Conservation (phyloP, 2,888 invertebrate species). For the Chydorus sphaericus region DNA sequence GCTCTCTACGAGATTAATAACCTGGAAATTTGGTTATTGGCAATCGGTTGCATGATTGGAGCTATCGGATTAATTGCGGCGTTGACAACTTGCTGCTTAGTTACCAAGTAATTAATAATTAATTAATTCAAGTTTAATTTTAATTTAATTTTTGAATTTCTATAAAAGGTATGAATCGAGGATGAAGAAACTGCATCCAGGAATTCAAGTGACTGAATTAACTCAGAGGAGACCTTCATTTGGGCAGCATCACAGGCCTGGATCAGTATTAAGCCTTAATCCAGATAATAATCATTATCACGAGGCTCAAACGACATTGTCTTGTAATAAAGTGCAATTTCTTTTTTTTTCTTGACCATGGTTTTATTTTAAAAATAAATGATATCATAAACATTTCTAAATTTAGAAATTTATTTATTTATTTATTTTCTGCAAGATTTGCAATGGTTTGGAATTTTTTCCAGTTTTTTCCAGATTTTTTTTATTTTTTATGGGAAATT, state of each 20-base stretch:
- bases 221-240: background rate
- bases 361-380: too few species aligned
- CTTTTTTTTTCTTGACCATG: background rate
- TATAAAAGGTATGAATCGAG: background rate
- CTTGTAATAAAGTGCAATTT: conserved; percentile 12
- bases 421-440: too few species aligned
- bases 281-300: background rate
- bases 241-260: background rate
- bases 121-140: background rate
- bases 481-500: too few species aligned
- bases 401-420: too few species aligned
- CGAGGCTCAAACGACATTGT: background rate
- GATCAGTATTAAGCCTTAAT: background rate
- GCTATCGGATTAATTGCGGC: conserved; percentile 49
- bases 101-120: conserved; percentile 38
- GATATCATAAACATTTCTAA: too few species aligned
- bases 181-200: conserved; percentile 6
- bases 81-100: conserved; percentile 52
- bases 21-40: conserved; percentile 50
- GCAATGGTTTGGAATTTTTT: too few species aligned
- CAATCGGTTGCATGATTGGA: conserved; percentile 50
- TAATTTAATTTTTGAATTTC: background rate
- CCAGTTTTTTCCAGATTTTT: too few species aligned
- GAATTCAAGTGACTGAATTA: background rate
- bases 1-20: conserved; percentile 41